phyloP scores from a whole-genome alignment of 2,888 invertebrate species.

The Parnassius apollo region DNA sequence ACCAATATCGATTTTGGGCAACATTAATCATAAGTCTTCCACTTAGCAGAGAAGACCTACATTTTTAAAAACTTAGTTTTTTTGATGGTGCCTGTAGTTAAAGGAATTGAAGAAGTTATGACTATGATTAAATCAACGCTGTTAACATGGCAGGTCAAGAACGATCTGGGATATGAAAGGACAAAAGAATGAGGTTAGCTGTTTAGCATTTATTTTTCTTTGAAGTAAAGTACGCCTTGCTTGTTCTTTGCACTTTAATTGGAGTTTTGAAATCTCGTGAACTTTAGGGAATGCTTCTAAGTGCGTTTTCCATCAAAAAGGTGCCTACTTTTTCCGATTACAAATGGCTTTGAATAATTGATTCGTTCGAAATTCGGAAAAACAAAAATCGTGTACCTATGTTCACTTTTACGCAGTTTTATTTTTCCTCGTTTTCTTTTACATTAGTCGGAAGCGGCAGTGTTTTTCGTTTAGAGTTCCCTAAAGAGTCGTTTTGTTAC shows the following conservation, averaged over 20 bases:
- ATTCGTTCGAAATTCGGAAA: slow-evolving; percentile 28
- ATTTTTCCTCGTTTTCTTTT: slow-evolving; percentile 53
- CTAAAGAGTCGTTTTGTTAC: slow-evolving; percentile 57
- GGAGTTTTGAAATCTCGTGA: slow-evolving; percentile 2
- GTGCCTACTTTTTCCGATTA: slow-evolving; percentile 27
- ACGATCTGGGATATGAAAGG: background rate
- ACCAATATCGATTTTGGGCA: too few relatives aligned
- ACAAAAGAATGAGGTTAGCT: slow-evolving; percentile 22
- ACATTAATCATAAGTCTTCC: too few relatives aligned
- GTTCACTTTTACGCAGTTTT: slow-evolving; percentile 30
- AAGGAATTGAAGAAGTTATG: background rate
- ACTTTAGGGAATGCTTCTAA: slow-evolving; percentile 7
- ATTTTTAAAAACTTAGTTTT: too few relatives aligned
- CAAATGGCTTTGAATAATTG: slow-evolving; percentile 30
- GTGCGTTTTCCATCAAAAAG: background rate
- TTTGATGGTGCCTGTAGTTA: too few relatives aligned
- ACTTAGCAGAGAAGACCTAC: too few relatives aligned
- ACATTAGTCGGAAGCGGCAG: slow-evolving; percentile 51
- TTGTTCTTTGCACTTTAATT: slow-evolving; percentile 11
- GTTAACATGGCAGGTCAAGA: slow-evolving; percentile 7
- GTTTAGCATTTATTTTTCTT: slow-evolving; percentile 22
- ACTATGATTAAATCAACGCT: slow-evolving; percentile 3
- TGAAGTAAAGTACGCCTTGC: slow-evolving; percentile 6
- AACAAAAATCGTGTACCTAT: slow-evolving; percentile 12
- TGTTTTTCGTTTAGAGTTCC: slow-evolving; percentile 63